phyloP scores from a whole-genome alignment of 64 coral and sea anemone genomes.

The Catalaphyllia jardinei region DNA sequence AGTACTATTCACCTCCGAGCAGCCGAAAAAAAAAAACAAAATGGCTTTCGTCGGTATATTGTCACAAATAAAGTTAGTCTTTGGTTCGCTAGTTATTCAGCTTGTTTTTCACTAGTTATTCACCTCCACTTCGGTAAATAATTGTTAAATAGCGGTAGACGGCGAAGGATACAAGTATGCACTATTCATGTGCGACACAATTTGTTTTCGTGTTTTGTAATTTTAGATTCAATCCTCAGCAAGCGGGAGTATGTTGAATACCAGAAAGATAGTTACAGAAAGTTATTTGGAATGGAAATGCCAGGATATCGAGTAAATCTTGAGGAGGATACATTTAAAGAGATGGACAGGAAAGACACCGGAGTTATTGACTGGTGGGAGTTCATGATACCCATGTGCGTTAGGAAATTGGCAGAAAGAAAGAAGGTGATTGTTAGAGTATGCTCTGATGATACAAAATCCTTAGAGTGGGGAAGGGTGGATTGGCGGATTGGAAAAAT shows the following conservation, averaged over 20 bases:
- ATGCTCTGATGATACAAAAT: too few relatives aligned
- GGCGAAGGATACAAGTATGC: not conserved
- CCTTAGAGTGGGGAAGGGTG: too few relatives aligned
- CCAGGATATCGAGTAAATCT: constrained; percentile 11
- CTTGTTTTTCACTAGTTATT: too few relatives aligned
- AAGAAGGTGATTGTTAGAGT: constrained; percentile 9
- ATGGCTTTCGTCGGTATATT: too few relatives aligned
- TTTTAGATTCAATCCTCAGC: constrained; percentile 60
- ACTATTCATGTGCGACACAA: not conserved
- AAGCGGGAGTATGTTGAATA: constrained; percentile 51
- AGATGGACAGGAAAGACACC: constrained; percentile 50
- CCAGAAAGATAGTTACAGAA: constrained; percentile 16
- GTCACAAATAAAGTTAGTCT: too few relatives aligned
- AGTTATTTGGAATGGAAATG: constrained; percentile 42
- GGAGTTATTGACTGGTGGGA: constrained; percentile 72
- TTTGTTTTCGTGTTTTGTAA: not conserved
- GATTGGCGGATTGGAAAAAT: too few relatives aligned
- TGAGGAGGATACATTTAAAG: constrained; percentile 49
- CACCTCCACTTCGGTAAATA: too few relatives aligned
- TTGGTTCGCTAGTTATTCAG: too few relatives aligned
- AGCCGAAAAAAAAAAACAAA: too few relatives aligned
- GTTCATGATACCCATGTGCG: constrained; percentile 48
- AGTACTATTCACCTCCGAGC: too few relatives aligned
- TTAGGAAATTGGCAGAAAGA: constrained; percentile 19
- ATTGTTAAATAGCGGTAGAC: too few relatives aligned